Base-by-base conservation (phyloP, 2,797 vertebrate genomes). In the Poeciliopsis presidionis region DNA sequence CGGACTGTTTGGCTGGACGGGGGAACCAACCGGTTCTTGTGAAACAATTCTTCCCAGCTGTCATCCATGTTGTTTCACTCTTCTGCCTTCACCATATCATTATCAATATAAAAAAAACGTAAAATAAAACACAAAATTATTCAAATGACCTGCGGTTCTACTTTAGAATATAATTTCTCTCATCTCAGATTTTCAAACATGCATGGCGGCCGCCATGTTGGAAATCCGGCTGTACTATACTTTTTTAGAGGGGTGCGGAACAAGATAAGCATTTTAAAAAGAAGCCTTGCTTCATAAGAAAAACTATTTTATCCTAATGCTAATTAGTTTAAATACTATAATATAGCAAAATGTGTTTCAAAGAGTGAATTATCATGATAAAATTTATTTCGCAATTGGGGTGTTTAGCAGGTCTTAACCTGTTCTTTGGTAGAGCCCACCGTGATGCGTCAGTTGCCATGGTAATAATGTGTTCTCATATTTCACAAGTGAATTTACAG, bases 11-110 rank as follows among this genome's bases (percentile, higher is more conserved):
- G 96, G 0, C 91, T 76, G 79, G 95, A 95, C 0, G 96, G 95
- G 0, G 96, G 96, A 5, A 97, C 81, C 1, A 90, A 22, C 2
- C 90, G 89, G 61, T 83, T 91, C 45, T 87, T 91, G 25, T 87
- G 49, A 65, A 97, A 97, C 80, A 90, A 39, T 47, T 70, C 77
- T 41, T 85, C 93, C 97, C 97, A 97, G 84, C 93, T 89, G 0
- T 79, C 87, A 61, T 77, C 80, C 94, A 95, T 95, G 16, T 53
- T 72, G 72, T 39, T 8, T 0, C 49, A 1, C 4, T 81, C 83
- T 45, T 84, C 89, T 25, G 77, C 73, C 70, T 81, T 86, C 0
- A 91, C 85, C 89, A 91, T 90, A 12, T 6, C 61, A 5, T 74
- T 16, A 25, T 53, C 51, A 53, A 25, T 25, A 53, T 11, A 53